These are phyloP conservation scores for Drosophila athabasca DNA, from an alignment of 1,140 invertebrate species.

Conservation along the genomic window DNA sequence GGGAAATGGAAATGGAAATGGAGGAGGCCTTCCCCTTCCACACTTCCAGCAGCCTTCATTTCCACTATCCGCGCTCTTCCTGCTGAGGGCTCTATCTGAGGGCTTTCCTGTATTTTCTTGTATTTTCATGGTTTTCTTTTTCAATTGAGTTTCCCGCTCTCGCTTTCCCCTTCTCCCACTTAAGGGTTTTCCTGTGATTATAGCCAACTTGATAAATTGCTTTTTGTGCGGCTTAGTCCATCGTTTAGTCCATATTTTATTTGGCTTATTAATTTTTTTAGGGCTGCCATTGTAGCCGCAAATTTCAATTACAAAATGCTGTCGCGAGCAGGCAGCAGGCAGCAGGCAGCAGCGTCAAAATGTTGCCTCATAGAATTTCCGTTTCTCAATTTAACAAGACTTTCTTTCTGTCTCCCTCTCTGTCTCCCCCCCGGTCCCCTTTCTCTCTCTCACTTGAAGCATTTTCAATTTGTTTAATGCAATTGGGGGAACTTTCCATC, in stretches of 20 bases:
- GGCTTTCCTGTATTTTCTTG: conserved; percentile 10
- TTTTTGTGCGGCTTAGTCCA: conserved; percentile 38
- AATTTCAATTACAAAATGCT: conserved; percentile 55
- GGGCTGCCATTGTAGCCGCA: conserved; percentile 27
- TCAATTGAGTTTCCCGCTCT: too few species aligned
- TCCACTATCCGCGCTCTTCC: conserved; percentile 28
- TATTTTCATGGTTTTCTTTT: not conserved
- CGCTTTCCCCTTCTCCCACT: too few species aligned
- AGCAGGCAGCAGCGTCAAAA: conserved; percentile 24
- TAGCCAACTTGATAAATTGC: conserved; percentile 57
- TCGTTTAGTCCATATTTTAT: conserved; percentile 49
- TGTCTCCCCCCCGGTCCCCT: too few species aligned
- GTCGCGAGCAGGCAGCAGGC: conserved; percentile 31
- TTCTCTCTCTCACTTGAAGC: not conserved
- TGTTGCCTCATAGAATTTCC: conserved; percentile 25
- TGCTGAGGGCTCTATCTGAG: conserved; percentile 33
- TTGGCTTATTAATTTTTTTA: conserved; percentile 57
- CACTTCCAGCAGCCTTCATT: conserved; percentile 11
- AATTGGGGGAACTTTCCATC: conserved; percentile 44
- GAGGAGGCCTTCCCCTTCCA: not conserved
- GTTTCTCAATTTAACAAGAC: conserved; percentile 13
- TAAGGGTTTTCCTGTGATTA: conserved; percentile 20
- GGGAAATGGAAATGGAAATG: not conserved
- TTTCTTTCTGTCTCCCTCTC: not conserved
- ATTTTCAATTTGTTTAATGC: conserved; percentile 61